A percentile compares a stretch with the other conserved stretches of the same genome.
Conservation (phyloP, 2,797 vertebrate genomes). For the Halcyon badia region DNA sequence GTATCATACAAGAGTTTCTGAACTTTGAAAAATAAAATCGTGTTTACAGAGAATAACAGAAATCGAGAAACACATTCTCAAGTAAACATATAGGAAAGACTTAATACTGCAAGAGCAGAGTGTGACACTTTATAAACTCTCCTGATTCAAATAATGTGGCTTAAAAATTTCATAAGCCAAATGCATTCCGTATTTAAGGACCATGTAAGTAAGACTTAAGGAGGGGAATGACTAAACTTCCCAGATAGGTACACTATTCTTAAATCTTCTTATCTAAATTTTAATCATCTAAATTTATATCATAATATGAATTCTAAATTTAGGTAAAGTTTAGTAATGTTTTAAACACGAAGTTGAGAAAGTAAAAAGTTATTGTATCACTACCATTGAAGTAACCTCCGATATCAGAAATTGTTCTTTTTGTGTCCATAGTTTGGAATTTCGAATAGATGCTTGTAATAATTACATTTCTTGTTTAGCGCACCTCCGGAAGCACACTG, state of each 20-base stretch:
- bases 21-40: background rate
- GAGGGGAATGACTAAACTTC: background rate
- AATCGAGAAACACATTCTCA: background rate
- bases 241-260: background rate
- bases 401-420: background rate
- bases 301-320: background rate
- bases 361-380: fast-evolving
- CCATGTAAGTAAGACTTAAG: background rate
- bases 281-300: background rate
- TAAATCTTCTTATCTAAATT: background rate
- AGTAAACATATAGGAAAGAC: background rate
- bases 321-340: background rate
- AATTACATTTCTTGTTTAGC: background rate
- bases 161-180: background rate
- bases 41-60: background rate
- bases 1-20: background rate
- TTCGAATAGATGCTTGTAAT: background rate
- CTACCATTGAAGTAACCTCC: background rate
- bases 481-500: background rate
- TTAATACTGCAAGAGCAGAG: background rate
- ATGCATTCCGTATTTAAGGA: background rate
- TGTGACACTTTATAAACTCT: background rate
- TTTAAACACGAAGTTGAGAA: background rate
- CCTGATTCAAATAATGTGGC: background rate
- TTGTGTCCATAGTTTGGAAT: background rate